phyloP scores from a whole-genome alignment of 2,797 vertebrate species.

The Eulemur coronatus region DNA sequence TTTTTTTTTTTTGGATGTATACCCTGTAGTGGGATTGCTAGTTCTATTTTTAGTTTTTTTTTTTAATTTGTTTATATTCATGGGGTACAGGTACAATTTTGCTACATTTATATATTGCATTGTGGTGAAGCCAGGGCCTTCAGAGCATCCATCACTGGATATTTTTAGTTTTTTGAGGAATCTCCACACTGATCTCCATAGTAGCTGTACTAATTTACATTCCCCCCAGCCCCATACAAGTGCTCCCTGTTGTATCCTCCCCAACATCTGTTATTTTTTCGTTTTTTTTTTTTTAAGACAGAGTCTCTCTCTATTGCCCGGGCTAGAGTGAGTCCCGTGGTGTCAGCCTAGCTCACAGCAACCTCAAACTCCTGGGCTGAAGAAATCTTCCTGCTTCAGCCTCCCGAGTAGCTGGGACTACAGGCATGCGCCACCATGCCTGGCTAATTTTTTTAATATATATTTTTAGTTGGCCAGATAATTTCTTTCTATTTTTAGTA shows the following conservation, averaged over 20 bases:
- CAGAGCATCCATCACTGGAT: background rate
- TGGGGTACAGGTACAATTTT: background rate
- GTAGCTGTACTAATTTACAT: background rate
- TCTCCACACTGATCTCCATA: background rate
- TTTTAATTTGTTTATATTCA: background rate
- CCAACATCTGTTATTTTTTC: background rate
- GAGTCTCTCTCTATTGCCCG: no score
- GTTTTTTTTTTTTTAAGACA: background rate
- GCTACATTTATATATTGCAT: background rate
- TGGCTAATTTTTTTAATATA: no score
- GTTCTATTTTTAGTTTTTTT: background rate
- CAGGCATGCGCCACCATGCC: no score
- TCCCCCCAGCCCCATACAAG: background rate
- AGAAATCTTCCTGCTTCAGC: no score
- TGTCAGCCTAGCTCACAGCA: no score
- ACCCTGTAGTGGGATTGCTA: background rate
- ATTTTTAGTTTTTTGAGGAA: background rate
- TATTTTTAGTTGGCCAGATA: no score
- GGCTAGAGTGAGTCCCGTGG: no score
- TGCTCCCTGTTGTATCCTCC: background rate
- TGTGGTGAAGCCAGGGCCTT: background rate
- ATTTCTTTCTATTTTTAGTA: no score
- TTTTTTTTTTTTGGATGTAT: no score
- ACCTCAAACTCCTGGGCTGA: no score
- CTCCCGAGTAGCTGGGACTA: no score